Conservation (phyloP, 2,113 vertebrate genomes). For the Serinus canaria region DNA sequence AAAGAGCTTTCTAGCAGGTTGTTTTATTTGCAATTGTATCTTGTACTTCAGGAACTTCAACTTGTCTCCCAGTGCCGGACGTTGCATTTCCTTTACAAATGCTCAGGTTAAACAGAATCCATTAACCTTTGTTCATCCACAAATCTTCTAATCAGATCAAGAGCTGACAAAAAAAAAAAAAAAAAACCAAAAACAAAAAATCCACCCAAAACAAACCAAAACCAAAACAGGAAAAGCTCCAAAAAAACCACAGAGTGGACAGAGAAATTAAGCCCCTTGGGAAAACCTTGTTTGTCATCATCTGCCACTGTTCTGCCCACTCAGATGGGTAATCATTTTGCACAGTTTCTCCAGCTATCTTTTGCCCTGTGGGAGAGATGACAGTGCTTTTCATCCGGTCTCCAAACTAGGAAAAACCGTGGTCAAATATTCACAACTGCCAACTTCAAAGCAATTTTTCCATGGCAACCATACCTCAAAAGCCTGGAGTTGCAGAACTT, state of each 20-base stretch:
- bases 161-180: neutral
- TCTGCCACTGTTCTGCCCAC: neutral
- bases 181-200: neutral
- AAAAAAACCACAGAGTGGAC: neutral
- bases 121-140: neutral
- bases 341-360: conserved; percentile 39
- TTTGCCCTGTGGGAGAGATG: conserved; percentile 66
- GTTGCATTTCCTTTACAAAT: neutral
- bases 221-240: neutral
- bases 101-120: neutral
- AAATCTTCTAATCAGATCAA: neutral
- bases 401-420: conserved; percentile 66
- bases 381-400: conserved; percentile 66
- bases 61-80: rapidly evolving
- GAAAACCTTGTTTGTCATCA: neutral
- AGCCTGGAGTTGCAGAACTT: conserved; percentile 75
- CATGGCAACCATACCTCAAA: conserved; percentile 81
- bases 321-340: conserved; percentile 54
- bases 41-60: neutral
- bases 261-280: neutral
- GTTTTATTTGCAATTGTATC: neutral
- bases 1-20: neutral
- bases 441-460: conserved; percentile 84
- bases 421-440: conserved; percentile 78
- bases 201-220: neutral